Percentiles rank a stretch among this genome's conserved stretches.
These are phyloP conservation scores for Mallotus villosus DNA, from an alignment of 2,797 vertebrate genomes.

Conservation along the genomic window DNA sequence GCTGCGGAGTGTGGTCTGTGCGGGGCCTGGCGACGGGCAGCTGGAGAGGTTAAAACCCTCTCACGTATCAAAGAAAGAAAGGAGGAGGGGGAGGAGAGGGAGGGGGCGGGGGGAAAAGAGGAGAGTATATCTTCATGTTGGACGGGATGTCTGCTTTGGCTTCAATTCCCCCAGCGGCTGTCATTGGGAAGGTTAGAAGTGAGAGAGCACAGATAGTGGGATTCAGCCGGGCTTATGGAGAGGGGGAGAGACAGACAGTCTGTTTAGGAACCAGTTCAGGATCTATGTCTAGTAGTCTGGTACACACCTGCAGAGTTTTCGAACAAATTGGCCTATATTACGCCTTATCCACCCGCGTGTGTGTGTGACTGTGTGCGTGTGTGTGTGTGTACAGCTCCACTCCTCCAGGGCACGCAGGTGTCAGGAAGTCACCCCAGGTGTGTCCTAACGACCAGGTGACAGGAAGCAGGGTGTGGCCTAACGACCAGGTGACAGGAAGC, in stretches of 20 bases:
- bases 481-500: too few species aligned
- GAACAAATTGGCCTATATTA: too few species aligned
- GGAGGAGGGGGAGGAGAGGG: slow-evolving; percentile 51
- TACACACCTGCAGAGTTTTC: background rate
- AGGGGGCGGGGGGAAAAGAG: slow-evolving; percentile 49
- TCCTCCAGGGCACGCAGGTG: too few species aligned
- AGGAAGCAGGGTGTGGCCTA: too few species aligned
- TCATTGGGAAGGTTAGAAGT: slow-evolving; percentile 79
- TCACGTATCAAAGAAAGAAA: slow-evolving; percentile 78
- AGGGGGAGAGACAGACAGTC: slow-evolving; percentile 26
- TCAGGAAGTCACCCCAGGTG: too few species aligned
- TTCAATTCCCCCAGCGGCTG: slow-evolving; percentile 79
- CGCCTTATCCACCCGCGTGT: background rate
- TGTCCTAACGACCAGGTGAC: too few species aligned
- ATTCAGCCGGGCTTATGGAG: slow-evolving; percentile 38
- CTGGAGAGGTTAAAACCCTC: slow-evolving; percentile 83
- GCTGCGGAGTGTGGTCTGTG: slow-evolving; percentile 56
- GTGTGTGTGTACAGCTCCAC: too few species aligned
- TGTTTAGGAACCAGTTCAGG: slow-evolving; percentile 40
- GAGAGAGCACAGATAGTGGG: slow-evolving; percentile 54
- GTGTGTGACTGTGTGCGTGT: background rate
- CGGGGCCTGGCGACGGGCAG: slow-evolving; percentile 73
- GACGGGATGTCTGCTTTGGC: slow-evolving; percentile 73
- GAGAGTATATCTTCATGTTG: slow-evolving; percentile 80
- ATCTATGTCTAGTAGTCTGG: slow-evolving; percentile 25